phyloP scores from a whole-genome alignment of 2,113 vertebrate genomes.

The Hemicordylus capensis region DNA sequence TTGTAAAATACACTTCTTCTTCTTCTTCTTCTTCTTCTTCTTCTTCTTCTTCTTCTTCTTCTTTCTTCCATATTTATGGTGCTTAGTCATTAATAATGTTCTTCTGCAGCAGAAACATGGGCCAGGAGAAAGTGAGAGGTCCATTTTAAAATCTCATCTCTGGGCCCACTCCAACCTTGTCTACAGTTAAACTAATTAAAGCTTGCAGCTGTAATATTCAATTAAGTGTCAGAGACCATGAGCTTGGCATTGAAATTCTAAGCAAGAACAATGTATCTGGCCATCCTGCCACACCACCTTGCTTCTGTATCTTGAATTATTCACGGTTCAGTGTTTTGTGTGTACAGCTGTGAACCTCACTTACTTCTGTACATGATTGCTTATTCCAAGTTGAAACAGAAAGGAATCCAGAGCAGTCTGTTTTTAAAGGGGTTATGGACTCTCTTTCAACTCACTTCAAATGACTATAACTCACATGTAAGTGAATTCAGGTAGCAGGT shows the following conservation, averaged over 20 bases:
- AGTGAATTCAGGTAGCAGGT: not conserved
- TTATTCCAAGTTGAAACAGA: not conserved
- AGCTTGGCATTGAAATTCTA: not conserved
- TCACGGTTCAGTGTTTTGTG: not conserved
- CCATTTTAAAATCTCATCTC: no score
- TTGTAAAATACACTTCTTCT: no score
- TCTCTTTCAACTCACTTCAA: not conserved
- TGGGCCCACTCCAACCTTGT: no score
- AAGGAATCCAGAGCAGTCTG: not conserved
- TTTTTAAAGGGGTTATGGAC: not conserved
- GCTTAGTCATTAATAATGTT: no score
- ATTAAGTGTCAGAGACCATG: not conserved
- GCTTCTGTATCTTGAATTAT: not conserved
- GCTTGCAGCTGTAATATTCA: not conserved
- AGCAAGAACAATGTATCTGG: not conserved
- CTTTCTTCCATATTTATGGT: no score
- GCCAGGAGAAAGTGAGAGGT: no score
- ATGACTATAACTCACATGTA: not conserved
- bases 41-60: no score
- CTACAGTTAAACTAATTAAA: not conserved
- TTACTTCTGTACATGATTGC: not conserved
- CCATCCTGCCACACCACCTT: not conserved
- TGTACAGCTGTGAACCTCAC: not conserved
- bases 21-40: no score
- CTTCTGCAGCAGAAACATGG: no score